These are phyloP conservation scores for Phenacoccus solenopsis DNA, from an alignment of 1,140 invertebrate species.

Conservation along the genomic window DNA sequence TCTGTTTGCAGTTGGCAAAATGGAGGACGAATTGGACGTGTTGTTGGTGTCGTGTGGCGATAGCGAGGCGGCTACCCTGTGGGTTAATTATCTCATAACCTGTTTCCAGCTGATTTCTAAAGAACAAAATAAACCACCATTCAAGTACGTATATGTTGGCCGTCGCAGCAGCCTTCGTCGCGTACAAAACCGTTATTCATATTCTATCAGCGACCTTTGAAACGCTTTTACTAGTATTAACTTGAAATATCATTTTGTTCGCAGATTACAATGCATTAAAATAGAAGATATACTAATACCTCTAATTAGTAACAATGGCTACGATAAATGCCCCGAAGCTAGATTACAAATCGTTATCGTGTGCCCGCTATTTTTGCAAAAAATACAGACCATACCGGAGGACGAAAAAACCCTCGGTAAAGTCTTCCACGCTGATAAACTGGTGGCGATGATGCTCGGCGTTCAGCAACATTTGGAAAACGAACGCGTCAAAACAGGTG, in stretches of 20 bases:
- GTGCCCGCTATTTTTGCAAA: constrained; percentile 53
- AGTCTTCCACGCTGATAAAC: constrained; percentile 36
- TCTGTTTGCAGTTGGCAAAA: not conserved
- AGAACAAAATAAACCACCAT: constrained; percentile 54
- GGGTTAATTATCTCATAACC: constrained; percentile 64
- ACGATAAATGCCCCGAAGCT: constrained; percentile 31
- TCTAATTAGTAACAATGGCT: constrained; percentile 38
- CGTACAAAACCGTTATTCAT: not conserved
- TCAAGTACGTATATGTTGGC: constrained; percentile 45
- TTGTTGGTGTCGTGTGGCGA: constrained; percentile 59
- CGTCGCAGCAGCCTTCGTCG: too few species aligned
- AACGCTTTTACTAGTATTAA: not conserved
- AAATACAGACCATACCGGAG: constrained; percentile 35
- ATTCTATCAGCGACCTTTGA: not conserved
- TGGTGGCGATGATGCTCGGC: constrained; percentile 63
- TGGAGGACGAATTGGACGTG: constrained; percentile 59
- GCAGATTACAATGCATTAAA: constrained; percentile 54
- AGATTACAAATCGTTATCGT: constrained; percentile 59
- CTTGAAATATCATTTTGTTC: constrained; percentile 30
- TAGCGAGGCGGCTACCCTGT: constrained; percentile 55
- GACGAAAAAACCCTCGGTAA: constrained; percentile 5
- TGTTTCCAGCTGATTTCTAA: constrained; percentile 71
- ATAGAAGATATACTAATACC: constrained; percentile 51
- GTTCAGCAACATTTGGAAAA: constrained; percentile 49
- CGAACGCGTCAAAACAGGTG: constrained; percentile 43